Conservation (phyloP, 2,113 vertebrate species). For the Petroica traversi region DNA sequence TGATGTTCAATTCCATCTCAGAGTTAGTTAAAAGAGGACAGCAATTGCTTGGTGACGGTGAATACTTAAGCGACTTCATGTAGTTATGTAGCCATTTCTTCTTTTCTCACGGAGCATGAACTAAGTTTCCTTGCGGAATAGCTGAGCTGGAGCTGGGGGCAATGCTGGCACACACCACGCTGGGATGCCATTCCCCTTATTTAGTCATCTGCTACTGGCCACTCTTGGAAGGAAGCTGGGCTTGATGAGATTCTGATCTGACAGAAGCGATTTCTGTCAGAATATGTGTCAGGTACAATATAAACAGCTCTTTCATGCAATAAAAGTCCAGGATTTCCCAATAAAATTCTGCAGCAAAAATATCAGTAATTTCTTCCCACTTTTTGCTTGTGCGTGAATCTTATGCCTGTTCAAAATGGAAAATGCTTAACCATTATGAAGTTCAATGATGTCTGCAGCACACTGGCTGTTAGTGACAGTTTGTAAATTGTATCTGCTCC, state of each 20-base stretch:
- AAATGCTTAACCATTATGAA: not conserved
- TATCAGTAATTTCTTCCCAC: not conserved
- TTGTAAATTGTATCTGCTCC: not conserved
- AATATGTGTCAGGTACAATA: not conserved
- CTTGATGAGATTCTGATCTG: not conserved
- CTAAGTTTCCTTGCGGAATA: not conserved
- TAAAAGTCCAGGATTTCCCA: not conserved
- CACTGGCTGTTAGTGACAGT: not conserved
- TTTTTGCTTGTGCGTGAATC: not conserved
- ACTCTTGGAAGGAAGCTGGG: not conserved
- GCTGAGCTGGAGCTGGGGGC: not conserved
- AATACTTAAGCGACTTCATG: not conserved
- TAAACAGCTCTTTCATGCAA: not conserved
- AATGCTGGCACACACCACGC: not conserved
- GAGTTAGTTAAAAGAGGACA: not conserved
- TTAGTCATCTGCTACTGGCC: not conserved
- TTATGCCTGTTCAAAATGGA: not conserved
- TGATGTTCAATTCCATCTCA: not conserved
- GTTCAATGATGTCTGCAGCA: not conserved
- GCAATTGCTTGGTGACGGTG: not conserved
- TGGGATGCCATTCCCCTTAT: not conserved
- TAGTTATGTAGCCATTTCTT: not conserved
- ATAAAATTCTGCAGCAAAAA: not conserved
- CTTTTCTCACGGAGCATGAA: not conserved
- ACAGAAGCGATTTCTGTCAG: not conserved